phyloP scores from a whole-genome alignment of 2,888 invertebrate species.

The Xanthostigma xanthostigma region DNA sequence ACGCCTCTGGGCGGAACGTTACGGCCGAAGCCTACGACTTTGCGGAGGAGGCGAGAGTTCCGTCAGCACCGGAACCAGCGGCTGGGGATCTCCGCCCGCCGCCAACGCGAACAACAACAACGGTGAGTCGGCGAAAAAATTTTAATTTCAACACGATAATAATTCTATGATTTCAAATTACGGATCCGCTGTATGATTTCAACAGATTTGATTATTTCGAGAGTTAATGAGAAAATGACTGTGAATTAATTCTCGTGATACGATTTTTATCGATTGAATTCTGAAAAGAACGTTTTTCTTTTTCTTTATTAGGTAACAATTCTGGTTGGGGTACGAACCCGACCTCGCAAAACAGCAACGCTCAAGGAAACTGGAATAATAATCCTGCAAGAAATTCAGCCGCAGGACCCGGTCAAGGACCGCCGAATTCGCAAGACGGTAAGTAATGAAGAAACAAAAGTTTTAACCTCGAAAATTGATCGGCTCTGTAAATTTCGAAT shows the following conservation, averaged over 20 bases:
- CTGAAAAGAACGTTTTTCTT: neutral
- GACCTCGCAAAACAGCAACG: conserved; percentile 26
- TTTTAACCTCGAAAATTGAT: no score
- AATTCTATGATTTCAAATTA: neutral
- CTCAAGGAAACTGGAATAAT: conserved; percentile 27
- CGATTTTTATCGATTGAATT: neutral
- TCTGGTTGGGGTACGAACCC: conserved; percentile 34
- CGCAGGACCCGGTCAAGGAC: conserved; percentile 19
- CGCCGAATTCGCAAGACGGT: conserved; percentile 24
- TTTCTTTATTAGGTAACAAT: conserved; percentile 19
- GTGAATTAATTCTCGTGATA: neutral
- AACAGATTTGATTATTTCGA: neutral
- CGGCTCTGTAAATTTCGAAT: neutral
- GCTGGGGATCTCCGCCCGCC: conserved; percentile 64
- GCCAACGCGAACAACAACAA: conserved; percentile 44
- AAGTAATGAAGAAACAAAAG: conserved; percentile 8
- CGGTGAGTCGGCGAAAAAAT: conserved; percentile 25
- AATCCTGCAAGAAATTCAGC: conserved; percentile 26
- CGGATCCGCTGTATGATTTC: neutral
- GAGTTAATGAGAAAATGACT: neutral
- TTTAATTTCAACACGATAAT: neutral
- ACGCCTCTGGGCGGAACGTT: conserved; percentile 8
- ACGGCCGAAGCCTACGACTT: conserved; percentile 41
- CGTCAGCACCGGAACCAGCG: conserved; percentile 54
- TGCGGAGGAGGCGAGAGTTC: conserved; percentile 72